Evolutionary conservation across 2,888 invertebrate species (phyloP).

Genomic region (Julus scanicus): DNA sequence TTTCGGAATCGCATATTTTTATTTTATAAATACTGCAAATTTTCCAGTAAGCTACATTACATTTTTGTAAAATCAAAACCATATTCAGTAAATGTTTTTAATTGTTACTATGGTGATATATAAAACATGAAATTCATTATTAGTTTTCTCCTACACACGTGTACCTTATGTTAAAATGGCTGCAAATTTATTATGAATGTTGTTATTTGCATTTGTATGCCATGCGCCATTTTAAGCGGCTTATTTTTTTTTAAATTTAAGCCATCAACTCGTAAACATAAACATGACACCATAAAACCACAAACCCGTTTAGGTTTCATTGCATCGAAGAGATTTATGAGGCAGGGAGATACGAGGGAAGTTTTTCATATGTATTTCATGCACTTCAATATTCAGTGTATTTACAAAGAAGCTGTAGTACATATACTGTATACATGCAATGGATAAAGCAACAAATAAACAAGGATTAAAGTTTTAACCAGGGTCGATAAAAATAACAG

Average conservation of each 20-base stretch:
- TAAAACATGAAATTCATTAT: background rate
- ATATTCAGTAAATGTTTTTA: too few species aligned
- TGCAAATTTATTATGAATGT: background rate
- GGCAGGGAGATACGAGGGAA: background rate
- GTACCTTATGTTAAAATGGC: background rate
- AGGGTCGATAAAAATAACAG: background rate
- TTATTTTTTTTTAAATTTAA: slow-evolving; percentile 20
- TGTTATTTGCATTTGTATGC: slow-evolving; percentile 3
- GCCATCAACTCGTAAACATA: slow-evolving; percentile 32
- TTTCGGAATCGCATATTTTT: too few species aligned
- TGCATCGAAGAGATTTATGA: slow-evolving; percentile 6
- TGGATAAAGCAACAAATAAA: slow-evolving; percentile 20
- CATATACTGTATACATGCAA: background rate
- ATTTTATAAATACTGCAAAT: too few species aligned
- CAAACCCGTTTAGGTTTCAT: slow-evolving; percentile 18
- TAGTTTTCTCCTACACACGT: background rate
- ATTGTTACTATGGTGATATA: too few species aligned
- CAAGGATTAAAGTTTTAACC: background rate
- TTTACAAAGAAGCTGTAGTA: background rate
- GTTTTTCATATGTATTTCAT: background rate
- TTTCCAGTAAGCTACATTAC: too few species aligned
- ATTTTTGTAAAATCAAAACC: too few species aligned
- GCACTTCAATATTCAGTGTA: background rate
- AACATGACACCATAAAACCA: slow-evolving; percentile 38
- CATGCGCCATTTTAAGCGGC: background rate